phyloP scores from a whole-genome alignment of 2,113 vertebrate genomes.

The Thryonomys swinderianus region DNA sequence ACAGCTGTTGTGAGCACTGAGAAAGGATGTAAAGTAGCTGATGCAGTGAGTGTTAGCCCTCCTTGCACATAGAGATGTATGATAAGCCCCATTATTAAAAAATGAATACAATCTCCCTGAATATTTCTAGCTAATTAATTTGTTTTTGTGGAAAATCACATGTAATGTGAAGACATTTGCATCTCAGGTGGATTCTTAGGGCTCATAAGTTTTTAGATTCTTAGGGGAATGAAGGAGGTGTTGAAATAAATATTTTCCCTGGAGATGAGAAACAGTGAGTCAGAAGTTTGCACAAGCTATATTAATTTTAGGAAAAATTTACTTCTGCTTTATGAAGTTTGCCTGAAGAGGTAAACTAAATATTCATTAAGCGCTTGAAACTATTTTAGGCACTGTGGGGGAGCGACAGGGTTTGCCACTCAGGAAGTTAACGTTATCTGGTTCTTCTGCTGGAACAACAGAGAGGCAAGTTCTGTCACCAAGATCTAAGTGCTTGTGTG shows the following conservation, averaged over 20 bases:
- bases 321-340: constrained; percentile 33
- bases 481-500: background rate
- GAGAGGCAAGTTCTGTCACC: background rate
- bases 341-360: background rate
- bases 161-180: constrained; percentile 44
- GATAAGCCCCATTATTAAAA: constrained; percentile 10
- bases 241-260: constrained; percentile 29
- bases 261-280: constrained; percentile 57
- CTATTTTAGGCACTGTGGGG: background rate
- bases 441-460: background rate
- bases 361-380: background rate
- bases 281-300: constrained; percentile 67
- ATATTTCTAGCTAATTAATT: constrained; percentile 46
- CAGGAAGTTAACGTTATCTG: background rate
- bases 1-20: background rate
- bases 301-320: constrained; percentile 74
- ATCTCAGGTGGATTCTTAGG: background rate
- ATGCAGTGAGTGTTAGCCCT: background rate
- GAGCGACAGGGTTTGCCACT: background rate
- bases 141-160: constrained; percentile 44
- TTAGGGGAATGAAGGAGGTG: background rate
- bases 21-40: background rate
- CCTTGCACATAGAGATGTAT: background rate
- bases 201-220: background rate
- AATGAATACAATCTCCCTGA: background rate